These are phyloP conservation scores for Strix uralensis DNA, from an alignment of 2,113 vertebrate species.

Conservation along the genomic window DNA sequence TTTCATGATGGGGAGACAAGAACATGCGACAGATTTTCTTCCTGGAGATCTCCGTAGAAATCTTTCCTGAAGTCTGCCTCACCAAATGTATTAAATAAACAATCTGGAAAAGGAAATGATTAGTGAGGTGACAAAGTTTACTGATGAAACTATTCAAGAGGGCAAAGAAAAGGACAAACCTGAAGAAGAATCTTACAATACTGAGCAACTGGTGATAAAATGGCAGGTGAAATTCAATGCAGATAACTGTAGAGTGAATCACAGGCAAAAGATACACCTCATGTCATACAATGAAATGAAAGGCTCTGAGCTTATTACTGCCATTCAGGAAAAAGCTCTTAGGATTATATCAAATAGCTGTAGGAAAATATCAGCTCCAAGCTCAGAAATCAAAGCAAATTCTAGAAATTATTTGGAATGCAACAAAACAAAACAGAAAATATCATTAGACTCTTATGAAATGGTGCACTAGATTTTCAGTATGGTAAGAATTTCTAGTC, in stretches of 20 bases:
- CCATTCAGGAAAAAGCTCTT: neutral
- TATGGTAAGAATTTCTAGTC: neutral
- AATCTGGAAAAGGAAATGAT: neutral
- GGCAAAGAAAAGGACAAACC: neutral
- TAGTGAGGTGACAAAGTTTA: neutral
- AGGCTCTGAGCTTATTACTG: neutral
- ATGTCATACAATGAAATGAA: neutral
- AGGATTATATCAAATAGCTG: constrained; percentile 1
- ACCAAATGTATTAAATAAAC: neutral
- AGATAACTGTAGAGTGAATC: constrained; percentile 22
- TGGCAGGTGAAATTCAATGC: neutral
- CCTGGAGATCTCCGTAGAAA: neutral
- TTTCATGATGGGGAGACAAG: neutral
- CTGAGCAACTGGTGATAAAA: neutral
- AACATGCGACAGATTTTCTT: neutral
- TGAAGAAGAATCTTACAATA: neutral
- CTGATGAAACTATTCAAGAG: neutral
- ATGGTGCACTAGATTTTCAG: neutral
- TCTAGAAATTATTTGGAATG: neutral
- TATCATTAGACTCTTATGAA: neutral
- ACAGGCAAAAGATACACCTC: constrained; percentile 30
- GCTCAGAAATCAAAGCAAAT: constrained; percentile 28
- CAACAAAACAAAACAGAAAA: neutral
- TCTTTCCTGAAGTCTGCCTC: neutral
- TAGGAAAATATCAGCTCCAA: neutral